Percentiles rank a stretch among this genome's conserved stretches.
phyloP scores from a whole-genome alignment of 2,797 vertebrate genomes.

The Myotis planiceps region DNA sequence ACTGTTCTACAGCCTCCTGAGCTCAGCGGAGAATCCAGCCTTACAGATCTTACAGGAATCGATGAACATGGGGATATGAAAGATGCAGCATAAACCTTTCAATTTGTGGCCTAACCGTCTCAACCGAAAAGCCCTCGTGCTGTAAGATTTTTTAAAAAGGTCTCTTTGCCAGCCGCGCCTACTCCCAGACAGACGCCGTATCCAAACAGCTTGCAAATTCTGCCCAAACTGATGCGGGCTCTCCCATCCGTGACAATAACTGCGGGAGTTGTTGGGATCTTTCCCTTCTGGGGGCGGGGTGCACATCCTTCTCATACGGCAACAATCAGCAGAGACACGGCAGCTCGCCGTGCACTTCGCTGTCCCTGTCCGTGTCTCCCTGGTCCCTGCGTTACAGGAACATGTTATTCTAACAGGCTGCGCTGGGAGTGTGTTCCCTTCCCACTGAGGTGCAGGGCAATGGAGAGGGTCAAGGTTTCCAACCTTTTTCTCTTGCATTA shows the following conservation, averaged over 20 bases:
- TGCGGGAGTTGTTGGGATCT: background rate
- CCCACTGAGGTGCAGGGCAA: conserved; percentile 43
- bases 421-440: background rate
- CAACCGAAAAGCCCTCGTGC: background rate
- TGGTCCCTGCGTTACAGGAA: background rate
- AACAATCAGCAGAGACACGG: conserved; percentile 46
- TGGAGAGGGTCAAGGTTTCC: conserved; percentile 38
- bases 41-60: conserved; percentile 59
- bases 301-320: background rate
- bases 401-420: conserved; percentile 31
- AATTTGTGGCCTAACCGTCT: background rate
- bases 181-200: background rate
- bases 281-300: background rate
- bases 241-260: background rate
- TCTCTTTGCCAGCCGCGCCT: background rate
- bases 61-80: conserved; percentile 29
- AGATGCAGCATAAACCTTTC: conserved; percentile 1
- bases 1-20: conserved; percentile 41
- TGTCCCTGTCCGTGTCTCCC: conserved; percentile 32
- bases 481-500: conserved; percentile 55
- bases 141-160: background rate
- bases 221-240: background rate
- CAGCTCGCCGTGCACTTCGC: conserved; percentile 16
- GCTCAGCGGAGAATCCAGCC: conserved; percentile 52
- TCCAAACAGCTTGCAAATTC: background rate